phyloP scores from a whole-genome alignment of 2,888 invertebrate species.

The Anticlea derivata region DNA sequence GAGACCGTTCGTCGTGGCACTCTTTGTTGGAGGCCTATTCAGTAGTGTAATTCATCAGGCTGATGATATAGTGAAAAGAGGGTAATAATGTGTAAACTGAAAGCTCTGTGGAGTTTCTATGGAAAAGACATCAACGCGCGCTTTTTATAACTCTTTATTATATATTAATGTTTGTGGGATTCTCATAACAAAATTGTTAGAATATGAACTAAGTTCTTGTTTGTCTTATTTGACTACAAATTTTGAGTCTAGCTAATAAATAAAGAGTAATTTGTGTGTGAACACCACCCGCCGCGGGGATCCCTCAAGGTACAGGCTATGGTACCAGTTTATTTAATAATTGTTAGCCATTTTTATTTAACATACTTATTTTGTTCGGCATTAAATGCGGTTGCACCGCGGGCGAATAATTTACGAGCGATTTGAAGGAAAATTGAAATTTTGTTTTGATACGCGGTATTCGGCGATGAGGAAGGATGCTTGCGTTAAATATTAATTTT shows the following conservation, averaged over 20 bases:
- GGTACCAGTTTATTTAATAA: constrained; percentile 57
- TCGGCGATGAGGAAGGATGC: constrained; percentile 37
- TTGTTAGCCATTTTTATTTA: constrained; percentile 68
- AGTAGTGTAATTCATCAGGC: no score
- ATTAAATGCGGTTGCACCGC: constrained; percentile 64
- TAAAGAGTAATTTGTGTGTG: neutral
- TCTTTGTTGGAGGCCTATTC: no score
- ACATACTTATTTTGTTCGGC: constrained; percentile 50
- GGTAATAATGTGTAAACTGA: no score
- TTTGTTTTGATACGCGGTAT: constrained; percentile 57
- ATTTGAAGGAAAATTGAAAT: constrained; percentile 73
- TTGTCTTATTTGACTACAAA: no score
- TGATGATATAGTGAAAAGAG: no score
- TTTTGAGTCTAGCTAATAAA: no score
- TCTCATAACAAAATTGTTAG: no score
- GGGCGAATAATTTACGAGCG: constrained; percentile 68
- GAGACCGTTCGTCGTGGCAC: no score
- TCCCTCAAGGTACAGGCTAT: constrained; percentile 41
- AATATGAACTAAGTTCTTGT: no score
- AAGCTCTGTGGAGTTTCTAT: no score
- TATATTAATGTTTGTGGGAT: no score
- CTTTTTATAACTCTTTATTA: neutral
- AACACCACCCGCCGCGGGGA: constrained; percentile 40
- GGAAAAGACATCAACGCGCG: constrained; percentile 35
- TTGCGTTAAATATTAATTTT: neutral